Percentiles rank a stretch among this genome's conserved stretches.
Evolutionary conservation across 2,113 vertebrate genomes (phyloP).

Genomic region (Tyto alba): DNA sequence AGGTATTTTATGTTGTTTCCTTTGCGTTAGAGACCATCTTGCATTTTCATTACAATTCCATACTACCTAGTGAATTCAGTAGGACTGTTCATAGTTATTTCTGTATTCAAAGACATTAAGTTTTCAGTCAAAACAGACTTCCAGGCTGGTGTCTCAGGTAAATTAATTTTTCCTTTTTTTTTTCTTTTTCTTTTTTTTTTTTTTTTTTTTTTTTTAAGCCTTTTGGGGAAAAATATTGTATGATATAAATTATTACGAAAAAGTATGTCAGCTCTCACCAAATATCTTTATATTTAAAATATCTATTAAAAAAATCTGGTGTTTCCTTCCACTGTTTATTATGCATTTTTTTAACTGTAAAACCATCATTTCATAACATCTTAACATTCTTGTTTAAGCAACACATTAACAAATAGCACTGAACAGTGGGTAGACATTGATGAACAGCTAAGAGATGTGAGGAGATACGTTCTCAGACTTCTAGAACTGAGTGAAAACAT

Average conservation of each 20-base stretch:
- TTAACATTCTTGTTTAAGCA: background rate
- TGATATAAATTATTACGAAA: background rate
- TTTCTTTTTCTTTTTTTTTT: background rate
- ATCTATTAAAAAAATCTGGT: background rate
- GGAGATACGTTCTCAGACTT: background rate
- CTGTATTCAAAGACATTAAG: background rate
- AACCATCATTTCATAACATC: background rate
- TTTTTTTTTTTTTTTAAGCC: background rate
- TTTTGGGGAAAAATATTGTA: background rate
- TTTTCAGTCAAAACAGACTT: background rate
- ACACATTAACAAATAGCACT: background rate
- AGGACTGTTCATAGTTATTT: background rate
- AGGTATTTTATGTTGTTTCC: background rate
- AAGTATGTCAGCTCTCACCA: background rate
- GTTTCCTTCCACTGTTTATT: background rate
- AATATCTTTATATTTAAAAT: background rate
- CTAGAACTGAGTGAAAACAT: background rate
- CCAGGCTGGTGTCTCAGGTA: background rate
- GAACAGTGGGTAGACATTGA: background rate
- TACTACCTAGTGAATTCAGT: background rate
- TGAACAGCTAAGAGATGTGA: background rate
- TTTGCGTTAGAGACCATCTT: background rate
- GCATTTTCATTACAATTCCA: background rate
- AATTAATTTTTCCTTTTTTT: no score
- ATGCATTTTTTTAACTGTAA: background rate